A percentile compares a stretch with the other conserved stretches of the same genome.
Conservation (phyloP, 2,113 vertebrate genomes). For the Antechinus stuartii region DNA sequence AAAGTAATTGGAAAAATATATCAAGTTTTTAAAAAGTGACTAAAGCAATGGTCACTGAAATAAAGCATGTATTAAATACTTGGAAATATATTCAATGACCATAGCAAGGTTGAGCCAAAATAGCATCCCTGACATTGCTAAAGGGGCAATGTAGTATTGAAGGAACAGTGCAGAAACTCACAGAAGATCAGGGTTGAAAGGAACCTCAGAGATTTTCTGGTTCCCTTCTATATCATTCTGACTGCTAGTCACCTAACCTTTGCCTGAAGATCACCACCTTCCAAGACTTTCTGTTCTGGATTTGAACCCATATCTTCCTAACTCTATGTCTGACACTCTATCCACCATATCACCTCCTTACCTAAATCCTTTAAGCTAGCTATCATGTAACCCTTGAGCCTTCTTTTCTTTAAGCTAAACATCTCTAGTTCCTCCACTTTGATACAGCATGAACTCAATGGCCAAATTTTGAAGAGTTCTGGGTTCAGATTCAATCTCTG, state of each 20-base stretch:
- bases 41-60: background rate
- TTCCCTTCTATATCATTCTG: background rate
- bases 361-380: too few relatives aligned
- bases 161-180: background rate
- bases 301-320: background rate
- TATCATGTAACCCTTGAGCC: background rate
- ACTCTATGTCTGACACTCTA: background rate
- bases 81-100: background rate
- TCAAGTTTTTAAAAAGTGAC: background rate
- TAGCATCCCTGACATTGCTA: background rate
- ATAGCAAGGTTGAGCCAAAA: background rate
- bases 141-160: background rate
- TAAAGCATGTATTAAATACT: background rate
- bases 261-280: background rate
- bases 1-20: too few relatives aligned
- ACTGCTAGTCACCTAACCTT: background rate
- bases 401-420: background rate
- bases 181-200: background rate
- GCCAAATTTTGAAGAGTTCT: background rate
- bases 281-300: background rate
- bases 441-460: background rate
- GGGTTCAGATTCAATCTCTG: background rate
- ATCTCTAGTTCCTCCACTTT: background rate
- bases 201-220: background rate
- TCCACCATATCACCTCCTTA: too few relatives aligned